Evolutionary conservation across 2,797 vertebrate species (phyloP).

Genomic region (Micropoecilia bifurca): DNA sequence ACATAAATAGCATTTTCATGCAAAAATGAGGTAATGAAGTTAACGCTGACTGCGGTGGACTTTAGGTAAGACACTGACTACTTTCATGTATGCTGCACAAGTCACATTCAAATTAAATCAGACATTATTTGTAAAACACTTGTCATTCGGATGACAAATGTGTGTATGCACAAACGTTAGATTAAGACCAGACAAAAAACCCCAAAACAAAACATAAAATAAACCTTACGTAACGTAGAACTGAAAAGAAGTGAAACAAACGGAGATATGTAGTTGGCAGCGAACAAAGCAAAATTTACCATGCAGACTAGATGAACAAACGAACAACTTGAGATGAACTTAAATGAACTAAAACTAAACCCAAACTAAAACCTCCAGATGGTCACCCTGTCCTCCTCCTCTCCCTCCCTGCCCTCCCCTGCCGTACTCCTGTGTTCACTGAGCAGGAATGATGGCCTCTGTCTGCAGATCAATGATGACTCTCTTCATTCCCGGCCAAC

Average conservation of each 20-base stretch:
- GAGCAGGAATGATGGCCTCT: conserved; percentile 74
- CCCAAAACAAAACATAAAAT: not conserved
- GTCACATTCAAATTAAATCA: not conserved
- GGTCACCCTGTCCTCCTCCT: conserved; percentile 5
- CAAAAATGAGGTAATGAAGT: not conserved
- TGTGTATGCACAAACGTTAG: not conserved
- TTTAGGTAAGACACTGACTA: not conserved
- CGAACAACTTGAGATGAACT: not conserved
- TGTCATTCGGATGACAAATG: not conserved
- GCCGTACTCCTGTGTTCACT: conserved; percentile 56
- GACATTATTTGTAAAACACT: not conserved
- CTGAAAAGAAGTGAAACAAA: not conserved
- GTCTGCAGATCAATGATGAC: conserved; percentile 77
- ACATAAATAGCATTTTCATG: not conserved
- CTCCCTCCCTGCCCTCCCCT: conserved; percentile 28
- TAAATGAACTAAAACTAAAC: not conserved
- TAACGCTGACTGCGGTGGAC: not conserved
- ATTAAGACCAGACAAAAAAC: not conserved
- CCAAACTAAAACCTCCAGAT: conserved; percentile 1
- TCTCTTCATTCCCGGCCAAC: conserved; percentile 64
- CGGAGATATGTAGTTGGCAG: not conserved
- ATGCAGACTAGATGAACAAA: not conserved
- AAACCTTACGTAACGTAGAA: not conserved
- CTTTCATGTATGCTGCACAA: not conserved
- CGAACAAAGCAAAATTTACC: not conserved